Conservation (phyloP, 1,140 invertebrate genomes). For the Drosophila ohnishii region DNA sequence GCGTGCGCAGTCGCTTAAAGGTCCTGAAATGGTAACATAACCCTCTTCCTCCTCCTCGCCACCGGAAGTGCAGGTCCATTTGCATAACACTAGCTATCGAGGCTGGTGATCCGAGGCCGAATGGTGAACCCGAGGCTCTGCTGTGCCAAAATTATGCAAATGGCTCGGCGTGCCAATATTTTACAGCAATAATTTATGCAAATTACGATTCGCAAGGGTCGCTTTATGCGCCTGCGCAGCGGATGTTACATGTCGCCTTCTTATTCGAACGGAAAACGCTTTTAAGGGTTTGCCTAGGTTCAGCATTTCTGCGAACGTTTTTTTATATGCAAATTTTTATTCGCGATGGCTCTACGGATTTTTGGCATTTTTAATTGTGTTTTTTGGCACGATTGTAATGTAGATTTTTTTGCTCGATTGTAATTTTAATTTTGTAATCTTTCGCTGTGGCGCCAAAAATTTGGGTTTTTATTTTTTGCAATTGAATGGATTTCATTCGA, state of each 20-base stretch:
- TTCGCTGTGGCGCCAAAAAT: slow-evolving; percentile 53
- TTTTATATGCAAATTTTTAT: slow-evolving; percentile 73
- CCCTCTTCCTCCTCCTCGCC: slow-evolving; percentile 48
- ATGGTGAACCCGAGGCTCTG: slow-evolving; percentile 20
- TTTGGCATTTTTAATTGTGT: slow-evolving; percentile 74
- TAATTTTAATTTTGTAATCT: slow-evolving; percentile 69
- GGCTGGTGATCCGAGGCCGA: slow-evolving; percentile 40
- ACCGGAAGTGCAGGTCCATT: slow-evolving; percentile 68
- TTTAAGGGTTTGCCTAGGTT: slow-evolving; percentile 58
- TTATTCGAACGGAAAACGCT: slow-evolving; percentile 22
- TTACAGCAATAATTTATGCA: slow-evolving; percentile 79
- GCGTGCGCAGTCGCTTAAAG: slow-evolving; percentile 32
- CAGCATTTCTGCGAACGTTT: slow-evolving; percentile 60
- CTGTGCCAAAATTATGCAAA: slow-evolving; percentile 76
- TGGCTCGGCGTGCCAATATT: slow-evolving; percentile 65
- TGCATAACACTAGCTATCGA: slow-evolving; percentile 75
- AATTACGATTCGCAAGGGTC: slow-evolving; percentile 55
- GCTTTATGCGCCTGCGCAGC: slow-evolving; percentile 52
- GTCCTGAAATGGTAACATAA: slow-evolving; percentile 23
- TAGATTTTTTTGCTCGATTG: slow-evolving; percentile 77
- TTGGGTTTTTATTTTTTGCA: slow-evolving; percentile 67
- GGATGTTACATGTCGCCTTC: slow-evolving; percentile 66
- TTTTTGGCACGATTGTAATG: slow-evolving; percentile 78
- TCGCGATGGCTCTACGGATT: slow-evolving; percentile 27
- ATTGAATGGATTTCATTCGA: slow-evolving; percentile 70